A percentile compares a stretch with the other conserved stretches of the same genome.
These are phyloP conservation scores for Loripinus fragilis DNA, from an alignment of 2,888 invertebrate genomes.

Conservation along the genomic window DNA sequence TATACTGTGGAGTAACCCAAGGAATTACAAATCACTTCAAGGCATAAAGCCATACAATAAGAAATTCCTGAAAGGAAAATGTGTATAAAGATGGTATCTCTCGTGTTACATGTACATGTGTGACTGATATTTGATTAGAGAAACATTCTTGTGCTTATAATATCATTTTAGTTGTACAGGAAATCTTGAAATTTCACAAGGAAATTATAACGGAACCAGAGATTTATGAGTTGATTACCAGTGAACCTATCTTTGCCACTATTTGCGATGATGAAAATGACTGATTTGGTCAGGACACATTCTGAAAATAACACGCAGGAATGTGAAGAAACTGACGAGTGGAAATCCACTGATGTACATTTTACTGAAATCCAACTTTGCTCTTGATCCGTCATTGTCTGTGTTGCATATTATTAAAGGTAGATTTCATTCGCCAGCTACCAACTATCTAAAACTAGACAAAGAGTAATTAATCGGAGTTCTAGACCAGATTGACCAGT, in stretches of 20 bases:
- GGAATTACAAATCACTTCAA: slow-evolving; percentile 6
- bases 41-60: slow-evolving; percentile 25
- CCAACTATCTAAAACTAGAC: no score
- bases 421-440: no score
- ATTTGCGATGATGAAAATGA: slow-evolving; percentile 19
- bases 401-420: no score
- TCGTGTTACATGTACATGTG: slow-evolving; percentile 29
- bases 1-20: slow-evolving; percentile 2
- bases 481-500: no score
- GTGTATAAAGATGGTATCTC: neutral
- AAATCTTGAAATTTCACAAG: no score
- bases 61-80: neutral
- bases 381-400: neutral
- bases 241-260: slow-evolving; percentile 12
- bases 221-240: neutral
- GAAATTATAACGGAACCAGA: neutral
- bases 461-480: no score
- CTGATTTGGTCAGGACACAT: slow-evolving; percentile 25
- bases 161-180: no score
- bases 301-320: neutral
- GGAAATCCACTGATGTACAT: slow-evolving; percentile 12
- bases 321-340: neutral
- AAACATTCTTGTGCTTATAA: neutral
- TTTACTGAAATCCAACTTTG: neutral
- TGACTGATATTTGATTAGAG: slow-evolving; percentile 7